Percentiles rank a stretch among this genome's conserved stretches.
phyloP scores from a whole-genome alignment of 2,113 vertebrate species.

The Polyodon spathula region DNA sequence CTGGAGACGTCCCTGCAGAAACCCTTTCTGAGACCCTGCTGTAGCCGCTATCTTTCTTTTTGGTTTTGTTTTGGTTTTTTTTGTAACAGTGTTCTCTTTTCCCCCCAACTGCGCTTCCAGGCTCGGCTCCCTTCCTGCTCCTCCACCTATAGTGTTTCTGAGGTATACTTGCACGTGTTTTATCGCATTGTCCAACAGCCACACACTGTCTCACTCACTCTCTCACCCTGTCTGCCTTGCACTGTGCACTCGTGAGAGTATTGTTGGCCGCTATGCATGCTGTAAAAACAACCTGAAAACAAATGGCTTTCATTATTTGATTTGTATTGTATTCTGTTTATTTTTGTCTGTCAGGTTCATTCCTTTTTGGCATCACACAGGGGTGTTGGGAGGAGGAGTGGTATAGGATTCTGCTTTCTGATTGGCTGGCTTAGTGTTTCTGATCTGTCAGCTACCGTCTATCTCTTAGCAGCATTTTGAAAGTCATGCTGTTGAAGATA shows the following conservation, averaged over 20 bases:
- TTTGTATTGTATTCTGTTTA: too few relatives aligned
- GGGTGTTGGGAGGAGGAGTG: too few relatives aligned
- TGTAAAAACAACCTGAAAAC: conserved; percentile 26
- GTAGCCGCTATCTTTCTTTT: conserved; percentile 51
- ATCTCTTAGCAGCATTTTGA: too few relatives aligned
- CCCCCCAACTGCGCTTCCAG: conserved; percentile 78
- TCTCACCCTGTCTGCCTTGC: conserved; percentile 60
- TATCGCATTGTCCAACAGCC: conserved; percentile 36
- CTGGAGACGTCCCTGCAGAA: conserved; percentile 54
- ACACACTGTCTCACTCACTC: conserved; percentile 50
- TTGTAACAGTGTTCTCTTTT: conserved; percentile 79
- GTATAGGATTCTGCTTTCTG: too few relatives aligned
- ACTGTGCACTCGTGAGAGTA: conserved; percentile 40
- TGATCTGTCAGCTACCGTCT: too few relatives aligned
- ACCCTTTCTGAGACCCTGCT: conserved; percentile 52
- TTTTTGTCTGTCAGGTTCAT: too few relatives aligned
- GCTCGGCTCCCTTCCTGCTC: conserved; percentile 98
- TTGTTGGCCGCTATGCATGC: conserved; percentile 50
- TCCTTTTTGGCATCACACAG: too few relatives aligned
- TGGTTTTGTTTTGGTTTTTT: conserved; percentile 46
- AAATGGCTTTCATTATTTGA: too few relatives aligned
- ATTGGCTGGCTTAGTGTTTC: too few relatives aligned
- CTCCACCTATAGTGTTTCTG: conserved; percentile 99
- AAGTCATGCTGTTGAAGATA: too few relatives aligned
- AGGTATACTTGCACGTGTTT: conserved; percentile 96